Base-by-base conservation (phyloP, 1,140 invertebrate genomes). In the Anastrepha obliqua region DNA sequence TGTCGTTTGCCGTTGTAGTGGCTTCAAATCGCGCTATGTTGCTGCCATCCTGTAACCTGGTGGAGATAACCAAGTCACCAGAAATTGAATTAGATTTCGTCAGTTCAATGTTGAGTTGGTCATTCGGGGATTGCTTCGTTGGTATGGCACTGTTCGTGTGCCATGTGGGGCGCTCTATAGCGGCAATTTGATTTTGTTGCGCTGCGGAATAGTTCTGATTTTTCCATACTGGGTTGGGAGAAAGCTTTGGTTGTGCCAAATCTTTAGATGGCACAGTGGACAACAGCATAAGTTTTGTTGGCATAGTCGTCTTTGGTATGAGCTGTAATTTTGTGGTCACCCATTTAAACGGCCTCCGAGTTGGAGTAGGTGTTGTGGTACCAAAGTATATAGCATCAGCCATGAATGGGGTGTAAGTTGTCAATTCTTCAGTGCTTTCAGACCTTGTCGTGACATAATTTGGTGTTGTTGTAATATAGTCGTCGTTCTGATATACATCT, bases 401-500 rank as follows among this genome's bases (percentile, higher is more conserved):
- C 8, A 81, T 9, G 9, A 81, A 15, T 55, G 47, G 42, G 2
- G 47, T 0, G 1, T 6, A 81, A 47, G 74, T 81, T 81, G 47
- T 29, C 8, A 9, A 2, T 4, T 55, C 17, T 20, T 51, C 47
- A 81, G 47, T 2, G 44, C 3, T 8, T n/a, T 65, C 64, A 59
- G n/a, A n/a, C 13, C 20, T 55, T 51, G 47, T 51, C 11, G 86
- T 67, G 3, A 51, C 4, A 64, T 67, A 29, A 9, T 13, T 67
- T 4, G 60, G 39, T 8, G 64, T 47, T 87, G 86, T 87, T 5
- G 64, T 29, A 8, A 20, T 7, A 29, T 55, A 64, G 1, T 87
- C 87, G 42, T 87, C 86, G 51, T 74, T 78, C 13, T 81, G 60
- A 58, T 88, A 64, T 11, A 59, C 20, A 60, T 88, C 60, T 17